Conservation (phyloP, 2,888 invertebrate genomes). For the Ophion obscuratus region DNA sequence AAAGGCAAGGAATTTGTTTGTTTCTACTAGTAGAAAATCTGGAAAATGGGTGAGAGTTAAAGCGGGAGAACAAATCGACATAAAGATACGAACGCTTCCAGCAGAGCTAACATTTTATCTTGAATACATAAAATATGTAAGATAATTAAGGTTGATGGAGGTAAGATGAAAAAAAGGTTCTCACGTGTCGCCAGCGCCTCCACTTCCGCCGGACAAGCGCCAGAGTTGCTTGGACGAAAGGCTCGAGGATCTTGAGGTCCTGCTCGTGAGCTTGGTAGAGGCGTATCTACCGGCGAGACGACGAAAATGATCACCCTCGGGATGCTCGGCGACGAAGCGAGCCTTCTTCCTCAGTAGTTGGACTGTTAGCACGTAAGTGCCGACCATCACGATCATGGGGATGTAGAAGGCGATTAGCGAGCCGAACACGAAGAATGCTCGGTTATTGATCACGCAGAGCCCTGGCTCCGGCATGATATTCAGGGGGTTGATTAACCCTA, state of each 20-base stretch:
- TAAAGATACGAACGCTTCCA: no score
- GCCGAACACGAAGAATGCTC: conserved; percentile 95
- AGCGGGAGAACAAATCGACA: no score
- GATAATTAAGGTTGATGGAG: no score
- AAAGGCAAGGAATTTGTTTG: no score
- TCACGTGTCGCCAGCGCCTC: conserved; percentile 80
- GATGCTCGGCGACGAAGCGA: conserved; percentile 88
- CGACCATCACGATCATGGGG: conserved; percentile 97
- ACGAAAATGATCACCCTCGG: conserved; percentile 87
- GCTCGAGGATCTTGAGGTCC: conserved; percentile 60
- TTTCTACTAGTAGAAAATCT: no score
- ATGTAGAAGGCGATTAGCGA: conserved; percentile 97
- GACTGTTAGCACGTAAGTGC: conserved; percentile 95
- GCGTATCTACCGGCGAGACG: conserved; percentile 84
- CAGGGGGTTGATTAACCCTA: conserved; percentile 90
- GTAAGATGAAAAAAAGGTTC: conserved; percentile 38
- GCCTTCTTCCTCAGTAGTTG: conserved; percentile 93
- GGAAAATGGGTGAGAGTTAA: no score
- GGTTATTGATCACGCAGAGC: conserved; percentile 93
- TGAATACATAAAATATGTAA: no score
- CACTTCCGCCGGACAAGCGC: conserved; percentile 77
- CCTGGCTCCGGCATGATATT: conserved; percentile 93
- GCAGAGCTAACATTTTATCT: no score
- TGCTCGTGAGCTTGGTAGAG: conserved; percentile 71
- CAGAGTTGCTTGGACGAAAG: conserved; percentile 60